These are phyloP conservation scores for Virgularia gustaviana DNA, from an alignment of 92 coral and sea anemone genomes.

Conservation along the genomic window DNA sequence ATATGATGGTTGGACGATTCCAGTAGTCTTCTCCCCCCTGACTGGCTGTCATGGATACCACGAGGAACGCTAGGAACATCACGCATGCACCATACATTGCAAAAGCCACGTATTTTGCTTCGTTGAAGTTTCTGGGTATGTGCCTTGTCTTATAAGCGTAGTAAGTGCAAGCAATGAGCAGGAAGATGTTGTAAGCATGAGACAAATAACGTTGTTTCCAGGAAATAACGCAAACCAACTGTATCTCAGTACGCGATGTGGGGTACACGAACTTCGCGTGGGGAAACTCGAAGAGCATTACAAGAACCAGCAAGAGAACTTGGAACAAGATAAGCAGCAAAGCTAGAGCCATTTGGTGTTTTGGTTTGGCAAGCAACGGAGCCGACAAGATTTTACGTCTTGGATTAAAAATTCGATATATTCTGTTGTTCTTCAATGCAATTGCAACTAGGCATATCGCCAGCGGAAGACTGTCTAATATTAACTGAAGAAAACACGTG, in stretches of 20 bases:
- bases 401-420: slow-evolving; percentile 80
- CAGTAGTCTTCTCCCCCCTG: no score
- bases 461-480: slow-evolving; percentile 65
- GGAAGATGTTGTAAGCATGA: slow-evolving; percentile 78
- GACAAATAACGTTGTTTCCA: slow-evolving; percentile 67
- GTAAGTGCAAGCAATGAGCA: slow-evolving; percentile 71
- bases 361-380: slow-evolving; percentile 66
- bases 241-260: slow-evolving; percentile 39
- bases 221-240: slow-evolving; percentile 69
- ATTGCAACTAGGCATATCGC: slow-evolving; percentile 76
- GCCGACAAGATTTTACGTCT: slow-evolving; percentile 63
- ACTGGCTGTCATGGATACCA: slow-evolving; percentile 60
- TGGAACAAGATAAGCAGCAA: slow-evolving; percentile 75
- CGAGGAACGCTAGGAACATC: slow-evolving; percentile 71
- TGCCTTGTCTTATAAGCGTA: slow-evolving; percentile 87
- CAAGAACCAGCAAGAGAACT: slow-evolving; percentile 59
- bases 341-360: slow-evolving; percentile 70
- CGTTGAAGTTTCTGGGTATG: slow-evolving; percentile 86
- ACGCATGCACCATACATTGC: slow-evolving; percentile 89
- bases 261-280: slow-evolving; percentile 56
- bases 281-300: slow-evolving; percentile 63
- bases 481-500: slow-evolving; percentile 66
- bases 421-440: slow-evolving; percentile 80
- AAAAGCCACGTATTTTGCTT: slow-evolving; percentile 83
- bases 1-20: slow-evolving; percentile 56